Percentiles rank a stretch among this genome's conserved stretches.
Evolutionary conservation across 2,888 invertebrate species (phyloP).

Genomic region (Lasioglossum morio): DNA sequence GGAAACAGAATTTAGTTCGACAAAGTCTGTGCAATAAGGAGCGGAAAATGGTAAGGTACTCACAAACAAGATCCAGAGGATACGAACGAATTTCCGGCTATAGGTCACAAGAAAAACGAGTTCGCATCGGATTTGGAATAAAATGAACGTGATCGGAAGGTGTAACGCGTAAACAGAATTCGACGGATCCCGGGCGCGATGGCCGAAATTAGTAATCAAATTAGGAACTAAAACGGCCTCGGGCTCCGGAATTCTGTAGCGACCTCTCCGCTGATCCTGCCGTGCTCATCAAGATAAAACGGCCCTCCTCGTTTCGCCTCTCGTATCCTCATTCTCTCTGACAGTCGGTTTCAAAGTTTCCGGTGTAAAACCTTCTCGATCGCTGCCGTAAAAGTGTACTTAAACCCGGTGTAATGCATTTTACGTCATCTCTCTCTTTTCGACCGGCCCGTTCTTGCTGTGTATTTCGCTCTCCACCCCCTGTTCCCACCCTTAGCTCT

Average conservation of each 20-base stretch:
- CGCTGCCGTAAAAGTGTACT: constrained; percentile 63
- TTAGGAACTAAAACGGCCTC: constrained; percentile 27
- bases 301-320: background rate
- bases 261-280: constrained; percentile 27
- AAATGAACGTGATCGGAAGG: background rate
- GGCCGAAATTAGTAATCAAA: constrained; percentile 40
- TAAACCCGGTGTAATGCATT: constrained; percentile 68
- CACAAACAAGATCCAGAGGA: constrained; percentile 5
- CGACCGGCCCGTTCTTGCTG: background rate
- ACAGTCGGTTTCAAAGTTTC: constrained; percentile 58
- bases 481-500: background rate
- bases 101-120: constrained; percentile 13
- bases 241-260: background rate
- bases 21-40: constrained; percentile 9
- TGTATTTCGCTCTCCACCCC: background rate
- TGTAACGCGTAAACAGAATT: background rate
- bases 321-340: constrained; percentile 15
- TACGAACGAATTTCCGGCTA: background rate
- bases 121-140: background rate
- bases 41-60: constrained; percentile 18
- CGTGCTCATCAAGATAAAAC: constrained; percentile 48
- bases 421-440: constrained; percentile 53
- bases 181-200: constrained; percentile 4
- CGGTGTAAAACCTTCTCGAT: constrained; percentile 61
- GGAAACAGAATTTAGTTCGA: constrained; percentile 30